phyloP scores from a whole-genome alignment of 2,113 vertebrate species.

The Grammomys surdaster region DNA sequence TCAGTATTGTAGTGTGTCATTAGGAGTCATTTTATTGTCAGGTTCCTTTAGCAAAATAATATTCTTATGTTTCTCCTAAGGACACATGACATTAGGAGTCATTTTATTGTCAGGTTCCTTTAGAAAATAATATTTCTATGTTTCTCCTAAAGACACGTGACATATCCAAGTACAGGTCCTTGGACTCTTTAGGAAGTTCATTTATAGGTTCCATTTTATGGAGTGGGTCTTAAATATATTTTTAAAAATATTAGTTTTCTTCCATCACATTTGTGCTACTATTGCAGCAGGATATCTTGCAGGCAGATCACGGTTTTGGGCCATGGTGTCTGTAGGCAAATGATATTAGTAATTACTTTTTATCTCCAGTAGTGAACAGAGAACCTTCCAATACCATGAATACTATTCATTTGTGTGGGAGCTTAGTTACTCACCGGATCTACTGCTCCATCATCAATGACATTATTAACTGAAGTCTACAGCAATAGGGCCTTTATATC shows the following conservation, averaged over 20 bases:
- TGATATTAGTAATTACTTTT: not conserved
- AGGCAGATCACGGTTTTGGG: not conserved
- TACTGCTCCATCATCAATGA: not conserved
- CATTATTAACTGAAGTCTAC: not conserved
- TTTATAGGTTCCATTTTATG: not conserved
- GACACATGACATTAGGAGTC: too few relatives aligned
- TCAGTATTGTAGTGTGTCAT: not conserved
- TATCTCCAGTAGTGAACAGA: not conserved
- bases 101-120: not conserved
- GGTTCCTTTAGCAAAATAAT: not conserved
- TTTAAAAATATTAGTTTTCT: not conserved
- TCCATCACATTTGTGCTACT: not conserved
- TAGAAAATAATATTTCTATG: not conserved
- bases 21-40: not conserved
- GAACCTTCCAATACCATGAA: not conserved
- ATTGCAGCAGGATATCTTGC: not conserved
- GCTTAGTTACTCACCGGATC: not conserved
- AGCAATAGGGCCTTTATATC: not conserved
- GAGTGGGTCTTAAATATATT: not conserved
- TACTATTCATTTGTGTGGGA: not conserved
- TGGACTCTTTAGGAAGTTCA: not conserved
- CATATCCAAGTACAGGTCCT: not conserved
- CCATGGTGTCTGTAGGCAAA: too few relatives aligned
- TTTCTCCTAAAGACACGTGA: not conserved
- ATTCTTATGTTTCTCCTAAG: too few relatives aligned